Conservation (phyloP, 2,113 vertebrate species). For the Octodon degus region DNA sequence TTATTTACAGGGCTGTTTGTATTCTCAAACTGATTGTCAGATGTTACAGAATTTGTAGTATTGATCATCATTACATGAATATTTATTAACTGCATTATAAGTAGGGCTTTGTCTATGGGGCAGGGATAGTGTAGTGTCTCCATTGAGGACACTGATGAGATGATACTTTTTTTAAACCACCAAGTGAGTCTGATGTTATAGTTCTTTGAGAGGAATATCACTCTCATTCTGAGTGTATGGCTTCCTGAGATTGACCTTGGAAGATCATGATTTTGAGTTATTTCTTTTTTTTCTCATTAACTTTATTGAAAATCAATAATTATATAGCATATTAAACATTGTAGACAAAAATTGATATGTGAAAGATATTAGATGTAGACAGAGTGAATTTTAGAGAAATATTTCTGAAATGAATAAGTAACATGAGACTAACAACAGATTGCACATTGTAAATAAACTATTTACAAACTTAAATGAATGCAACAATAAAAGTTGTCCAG, state of each 20-base stretch:
- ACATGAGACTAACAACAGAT: too few relatives aligned
- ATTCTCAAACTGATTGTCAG: not conserved
- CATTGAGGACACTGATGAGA: not conserved
- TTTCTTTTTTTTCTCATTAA: too few relatives aligned
- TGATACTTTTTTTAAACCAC: not conserved
- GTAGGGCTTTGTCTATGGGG: not conserved
- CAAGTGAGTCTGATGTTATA: not conserved
- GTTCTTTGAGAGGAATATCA: not conserved
- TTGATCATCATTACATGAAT: not conserved
- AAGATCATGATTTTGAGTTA: too few relatives aligned
- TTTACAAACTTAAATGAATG: too few relatives aligned
- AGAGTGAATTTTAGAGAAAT: too few relatives aligned
- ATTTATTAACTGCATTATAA: not conserved
- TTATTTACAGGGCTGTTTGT: slow-evolving; percentile 20
- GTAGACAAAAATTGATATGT: too few relatives aligned
- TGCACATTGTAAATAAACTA: too few relatives aligned
- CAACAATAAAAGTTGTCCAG: too few relatives aligned
- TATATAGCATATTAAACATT: too few relatives aligned
- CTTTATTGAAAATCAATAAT: too few relatives aligned
- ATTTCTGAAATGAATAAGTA: too few relatives aligned
- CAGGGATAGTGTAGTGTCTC: not conserved
- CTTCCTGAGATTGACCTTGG: not conserved
- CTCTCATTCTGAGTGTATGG: not conserved
- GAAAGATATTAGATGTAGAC: too few relatives aligned
- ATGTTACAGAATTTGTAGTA: not conserved